Percentiles rank a stretch among this genome's conserved stretches.
Conservation (phyloP, 1,140 invertebrate species). For the Drosophila lacteicornis region DNA sequence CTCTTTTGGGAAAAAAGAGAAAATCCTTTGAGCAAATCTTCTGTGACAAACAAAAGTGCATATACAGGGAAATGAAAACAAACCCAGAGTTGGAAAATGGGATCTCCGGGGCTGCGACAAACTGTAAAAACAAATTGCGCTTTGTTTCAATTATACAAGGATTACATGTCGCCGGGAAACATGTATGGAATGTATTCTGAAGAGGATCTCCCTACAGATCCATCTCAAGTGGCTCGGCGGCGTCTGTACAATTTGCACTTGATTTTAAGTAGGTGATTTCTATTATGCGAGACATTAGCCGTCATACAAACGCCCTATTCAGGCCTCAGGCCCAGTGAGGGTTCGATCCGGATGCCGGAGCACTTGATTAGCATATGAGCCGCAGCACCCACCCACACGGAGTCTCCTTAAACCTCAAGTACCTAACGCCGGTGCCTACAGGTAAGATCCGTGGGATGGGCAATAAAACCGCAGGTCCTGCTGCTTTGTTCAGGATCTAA, state of each 20-base stretch:
- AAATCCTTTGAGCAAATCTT: conserved; percentile 80
- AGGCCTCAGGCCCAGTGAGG: conserved; percentile 60
- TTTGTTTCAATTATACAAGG: conserved; percentile 83
- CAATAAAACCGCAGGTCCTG: conserved; percentile 74
- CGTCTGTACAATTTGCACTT: conserved; percentile 78
- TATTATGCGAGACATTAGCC: conserved; percentile 83
- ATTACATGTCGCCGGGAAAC: conserved; percentile 56
- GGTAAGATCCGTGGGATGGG: conserved; percentile 47
- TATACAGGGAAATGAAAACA: conserved; percentile 70
- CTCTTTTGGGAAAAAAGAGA: not conserved
- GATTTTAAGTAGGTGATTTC: conserved; percentile 83
- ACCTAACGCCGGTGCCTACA: conserved; percentile 74
- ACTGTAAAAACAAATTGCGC: conserved; percentile 82
- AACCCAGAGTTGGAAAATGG: conserved; percentile 66
- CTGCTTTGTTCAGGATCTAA: conserved; percentile 47
- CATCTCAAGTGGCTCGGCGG: conserved; percentile 63
- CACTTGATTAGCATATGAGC: conserved; percentile 78
- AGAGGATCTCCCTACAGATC: conserved; percentile 9
- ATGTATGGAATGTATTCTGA: not conserved
- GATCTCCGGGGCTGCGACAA: conserved; percentile 79
- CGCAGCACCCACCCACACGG: conserved; percentile 24
- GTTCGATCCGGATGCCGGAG: conserved; percentile 25
- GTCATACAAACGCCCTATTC: conserved; percentile 81
- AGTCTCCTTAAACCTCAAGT: conserved; percentile 77
- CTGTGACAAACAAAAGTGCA: conserved; percentile 54